Evolutionary conservation across 2,113 vertebrate species (phyloP).

Genomic region (Apus apus): DNA sequence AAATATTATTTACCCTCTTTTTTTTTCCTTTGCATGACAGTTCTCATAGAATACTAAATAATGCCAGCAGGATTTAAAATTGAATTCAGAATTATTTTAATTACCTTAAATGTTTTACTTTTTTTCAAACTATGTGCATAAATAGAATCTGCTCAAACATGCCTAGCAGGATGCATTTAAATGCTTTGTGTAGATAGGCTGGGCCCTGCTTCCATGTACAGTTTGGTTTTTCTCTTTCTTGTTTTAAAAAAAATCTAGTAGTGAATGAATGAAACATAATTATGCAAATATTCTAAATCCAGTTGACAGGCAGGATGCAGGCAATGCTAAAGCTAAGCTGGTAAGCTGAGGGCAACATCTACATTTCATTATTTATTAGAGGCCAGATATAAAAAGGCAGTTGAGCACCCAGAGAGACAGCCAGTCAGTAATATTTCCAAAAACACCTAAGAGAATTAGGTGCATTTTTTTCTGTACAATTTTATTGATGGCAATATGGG

Average conservation of each 20-base stretch:
- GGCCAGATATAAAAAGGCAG: conserved; percentile 20
- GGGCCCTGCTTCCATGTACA: conserved; percentile 38
- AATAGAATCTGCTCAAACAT: conserved; percentile 43
- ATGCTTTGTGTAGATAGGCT: conserved; percentile 24
- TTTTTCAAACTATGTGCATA: conserved; percentile 48
- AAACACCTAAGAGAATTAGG: not conserved
- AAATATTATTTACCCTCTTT: not conserved
- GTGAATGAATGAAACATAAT: conserved; percentile 58
- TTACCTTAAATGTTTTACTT: conserved; percentile 37
- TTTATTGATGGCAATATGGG: not conserved
- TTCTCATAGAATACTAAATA: conserved; percentile 40
- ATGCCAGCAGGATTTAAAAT: conserved; percentile 26
- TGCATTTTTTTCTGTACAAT: not conserved
- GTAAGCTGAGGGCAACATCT: conserved; percentile 55
- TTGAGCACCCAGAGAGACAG: conserved; percentile 5
- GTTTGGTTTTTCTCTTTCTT: conserved; percentile 17
- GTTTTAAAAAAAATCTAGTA: not conserved
- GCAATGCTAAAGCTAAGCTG: conserved; percentile 28
- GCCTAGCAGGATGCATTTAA: conserved; percentile 51
- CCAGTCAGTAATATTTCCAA: not conserved
- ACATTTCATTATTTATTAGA: conserved; percentile 55
- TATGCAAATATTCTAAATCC: conserved; percentile 46
- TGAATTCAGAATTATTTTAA: conserved; percentile 57
- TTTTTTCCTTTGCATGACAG: not conserved
- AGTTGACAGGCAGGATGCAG: conserved; percentile 22